phyloP scores from a whole-genome alignment of 2,888 invertebrate species.

The Tethea ocularis region DNA sequence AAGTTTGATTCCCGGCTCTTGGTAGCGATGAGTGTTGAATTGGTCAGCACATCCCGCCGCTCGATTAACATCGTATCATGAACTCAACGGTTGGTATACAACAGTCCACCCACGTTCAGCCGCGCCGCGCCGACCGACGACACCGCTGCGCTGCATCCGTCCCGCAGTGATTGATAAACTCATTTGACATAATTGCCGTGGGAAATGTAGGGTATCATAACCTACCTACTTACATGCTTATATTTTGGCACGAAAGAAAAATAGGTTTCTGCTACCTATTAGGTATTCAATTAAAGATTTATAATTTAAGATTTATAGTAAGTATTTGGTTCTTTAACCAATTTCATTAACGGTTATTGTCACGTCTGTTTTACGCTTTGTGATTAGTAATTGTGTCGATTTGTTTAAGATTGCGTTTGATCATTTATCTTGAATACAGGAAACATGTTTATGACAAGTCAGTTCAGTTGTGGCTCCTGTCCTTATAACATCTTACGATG shows the following conservation, averaged over 20 bases:
- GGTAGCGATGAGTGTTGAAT: conserved; percentile 38
- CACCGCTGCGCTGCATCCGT: conserved; percentile 72
- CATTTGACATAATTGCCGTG: conserved; percentile 78
- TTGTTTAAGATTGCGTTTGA: no score
- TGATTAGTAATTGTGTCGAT: no score
- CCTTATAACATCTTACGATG: conserved; percentile 20
- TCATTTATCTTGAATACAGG: no score
- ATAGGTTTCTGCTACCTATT: neutral
- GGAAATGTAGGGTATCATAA: conserved; percentile 57
- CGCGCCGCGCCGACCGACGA: conserved; percentile 55
- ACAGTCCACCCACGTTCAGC: conserved; percentile 60
- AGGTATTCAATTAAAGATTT: no score
- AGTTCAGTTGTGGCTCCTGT: no score
- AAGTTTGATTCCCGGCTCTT: neutral
- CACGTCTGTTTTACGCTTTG: no score
- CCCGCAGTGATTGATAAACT: conserved; percentile 76
- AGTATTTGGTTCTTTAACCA: no score
- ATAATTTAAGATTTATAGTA: no score
- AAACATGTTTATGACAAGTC: no score
- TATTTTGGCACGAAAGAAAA: neutral
- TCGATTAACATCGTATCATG: conserved; percentile 54
- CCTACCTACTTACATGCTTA: conserved; percentile 19
- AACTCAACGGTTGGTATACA: conserved; percentile 61
- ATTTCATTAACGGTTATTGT: no score
- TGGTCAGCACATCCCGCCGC: conserved; percentile 50